These are phyloP conservation scores for Potamarius usumacintae DNA, from an alignment of 2,113 vertebrate species.

Conservation along the genomic window DNA sequence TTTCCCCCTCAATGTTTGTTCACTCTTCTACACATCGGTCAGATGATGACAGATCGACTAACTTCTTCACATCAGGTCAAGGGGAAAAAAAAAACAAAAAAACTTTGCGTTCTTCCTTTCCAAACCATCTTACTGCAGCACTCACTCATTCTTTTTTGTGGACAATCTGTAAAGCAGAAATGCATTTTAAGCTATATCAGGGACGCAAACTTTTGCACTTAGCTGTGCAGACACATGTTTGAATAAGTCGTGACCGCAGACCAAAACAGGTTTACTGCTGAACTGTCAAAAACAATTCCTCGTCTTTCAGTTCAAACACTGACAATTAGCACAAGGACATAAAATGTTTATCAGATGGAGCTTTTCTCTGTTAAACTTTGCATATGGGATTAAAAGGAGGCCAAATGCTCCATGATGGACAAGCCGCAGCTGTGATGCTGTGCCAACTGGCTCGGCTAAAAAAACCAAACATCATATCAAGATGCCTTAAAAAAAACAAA, in stretches of 20 bases:
- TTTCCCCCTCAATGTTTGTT: background rate
- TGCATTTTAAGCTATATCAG: background rate
- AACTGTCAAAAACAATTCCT: background rate
- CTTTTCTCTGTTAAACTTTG: conserved; percentile 6
- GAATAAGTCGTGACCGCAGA: background rate
- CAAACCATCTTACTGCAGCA: background rate
- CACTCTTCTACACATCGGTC: background rate
- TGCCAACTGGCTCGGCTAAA: conserved; percentile 24
- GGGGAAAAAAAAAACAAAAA: background rate
- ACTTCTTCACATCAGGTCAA: background rate
- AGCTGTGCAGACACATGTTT: background rate
- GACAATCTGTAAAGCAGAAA: background rate
- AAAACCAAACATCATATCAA: background rate
- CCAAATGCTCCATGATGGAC: conserved; percentile 12
- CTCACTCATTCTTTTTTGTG: background rate
- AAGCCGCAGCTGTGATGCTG: conserved; percentile 23
- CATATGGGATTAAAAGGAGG: conserved; percentile 10
- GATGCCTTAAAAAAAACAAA: no score
- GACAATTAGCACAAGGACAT: background rate
- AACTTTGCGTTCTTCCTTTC: background rate
- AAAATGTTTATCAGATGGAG: no score
- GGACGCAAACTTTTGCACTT: background rate
- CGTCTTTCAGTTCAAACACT: background rate
- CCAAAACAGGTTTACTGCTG: background rate
- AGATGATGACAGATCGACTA: background rate